Conservation (phyloP, 2,797 vertebrate species). For the Hemitrygon akajei region DNA sequence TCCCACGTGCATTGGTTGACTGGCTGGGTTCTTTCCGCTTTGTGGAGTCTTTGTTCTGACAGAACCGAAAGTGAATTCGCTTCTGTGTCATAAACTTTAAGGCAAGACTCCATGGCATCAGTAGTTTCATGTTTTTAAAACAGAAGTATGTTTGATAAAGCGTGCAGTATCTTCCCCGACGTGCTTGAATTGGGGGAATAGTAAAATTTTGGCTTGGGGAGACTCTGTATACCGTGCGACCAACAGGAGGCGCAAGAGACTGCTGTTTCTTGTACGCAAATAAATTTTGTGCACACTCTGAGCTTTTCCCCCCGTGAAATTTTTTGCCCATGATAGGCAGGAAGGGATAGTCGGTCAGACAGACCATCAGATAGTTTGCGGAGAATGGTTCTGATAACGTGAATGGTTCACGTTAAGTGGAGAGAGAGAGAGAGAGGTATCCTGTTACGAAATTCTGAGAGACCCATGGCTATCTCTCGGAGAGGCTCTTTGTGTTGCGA, state of each 20-base stretch:
- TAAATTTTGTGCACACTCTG: neutral
- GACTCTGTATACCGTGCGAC: no score
- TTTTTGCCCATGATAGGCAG: neutral
- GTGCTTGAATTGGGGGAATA: no score
- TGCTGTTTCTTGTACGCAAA: neutral
- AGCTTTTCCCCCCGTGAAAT: neutral
- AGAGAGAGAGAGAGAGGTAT: no score
- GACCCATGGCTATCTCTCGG: neutral
- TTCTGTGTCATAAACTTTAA: no score
- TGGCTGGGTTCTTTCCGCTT: no score
- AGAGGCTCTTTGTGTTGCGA: no score
- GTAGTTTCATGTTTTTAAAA: neutral
- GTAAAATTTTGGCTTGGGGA: no score
- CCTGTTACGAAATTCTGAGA: neutral
- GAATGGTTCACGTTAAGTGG: neutral
- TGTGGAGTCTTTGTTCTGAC: no score
- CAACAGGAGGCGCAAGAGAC: conserved; percentile 4
- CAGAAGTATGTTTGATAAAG: neutral
- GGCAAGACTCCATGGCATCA: no score
- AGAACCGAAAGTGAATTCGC: no score
- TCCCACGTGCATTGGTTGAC: no score
- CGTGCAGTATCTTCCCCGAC: neutral
- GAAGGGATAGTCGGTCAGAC: neutral
- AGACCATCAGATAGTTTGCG: neutral
- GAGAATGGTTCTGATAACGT: neutral